Evolutionary conservation across 2,888 invertebrate species (phyloP).

Genomic region (Callimorpha dominula): DNA sequence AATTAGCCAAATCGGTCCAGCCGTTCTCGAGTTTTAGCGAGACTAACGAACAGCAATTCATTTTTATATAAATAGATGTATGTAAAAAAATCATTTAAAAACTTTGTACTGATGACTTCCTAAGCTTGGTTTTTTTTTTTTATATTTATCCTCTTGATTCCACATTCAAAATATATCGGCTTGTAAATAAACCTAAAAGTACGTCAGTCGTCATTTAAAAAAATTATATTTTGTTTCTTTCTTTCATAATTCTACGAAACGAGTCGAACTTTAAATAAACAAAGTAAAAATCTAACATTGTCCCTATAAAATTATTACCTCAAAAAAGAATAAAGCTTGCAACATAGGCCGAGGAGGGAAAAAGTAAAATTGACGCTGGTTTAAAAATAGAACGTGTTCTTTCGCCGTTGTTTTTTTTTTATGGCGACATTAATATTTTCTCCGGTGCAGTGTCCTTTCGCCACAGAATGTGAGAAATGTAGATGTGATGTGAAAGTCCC

Average conservation of each 20-base stretch:
- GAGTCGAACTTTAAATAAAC: not conserved
- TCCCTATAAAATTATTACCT: not conserved
- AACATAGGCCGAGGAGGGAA: conserved; percentile 45
- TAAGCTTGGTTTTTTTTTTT: too few species aligned
- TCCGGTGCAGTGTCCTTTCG: conserved; percentile 32
- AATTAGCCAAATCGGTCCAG: too few species aligned
- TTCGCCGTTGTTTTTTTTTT: conserved; percentile 57
- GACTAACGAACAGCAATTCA: too few species aligned
- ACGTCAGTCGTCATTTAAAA: too few species aligned
- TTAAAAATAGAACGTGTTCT: conserved; percentile 72
- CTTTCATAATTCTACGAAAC: not conserved
- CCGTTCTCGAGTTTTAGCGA: too few species aligned
- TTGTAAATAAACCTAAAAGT: too few species aligned
- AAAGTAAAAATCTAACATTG: not conserved
- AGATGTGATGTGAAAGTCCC: conserved; percentile 1
- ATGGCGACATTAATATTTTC: conserved; percentile 65
- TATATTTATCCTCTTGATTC: too few species aligned
- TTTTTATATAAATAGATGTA: too few species aligned
- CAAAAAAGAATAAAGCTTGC: conserved; percentile 26
- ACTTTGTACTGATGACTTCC: too few species aligned
- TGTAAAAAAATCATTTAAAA: too few species aligned
- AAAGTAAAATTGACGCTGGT: conserved; percentile 67
- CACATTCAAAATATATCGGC: too few species aligned
- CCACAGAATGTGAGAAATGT: conserved; percentile 4
- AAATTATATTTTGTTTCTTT: not conserved